Percentiles rank a stretch among this genome's conserved stretches.
Evolutionary conservation across 2,888 invertebrate species (phyloP).

Genomic region (Entomobrya multifasciata): DNA sequence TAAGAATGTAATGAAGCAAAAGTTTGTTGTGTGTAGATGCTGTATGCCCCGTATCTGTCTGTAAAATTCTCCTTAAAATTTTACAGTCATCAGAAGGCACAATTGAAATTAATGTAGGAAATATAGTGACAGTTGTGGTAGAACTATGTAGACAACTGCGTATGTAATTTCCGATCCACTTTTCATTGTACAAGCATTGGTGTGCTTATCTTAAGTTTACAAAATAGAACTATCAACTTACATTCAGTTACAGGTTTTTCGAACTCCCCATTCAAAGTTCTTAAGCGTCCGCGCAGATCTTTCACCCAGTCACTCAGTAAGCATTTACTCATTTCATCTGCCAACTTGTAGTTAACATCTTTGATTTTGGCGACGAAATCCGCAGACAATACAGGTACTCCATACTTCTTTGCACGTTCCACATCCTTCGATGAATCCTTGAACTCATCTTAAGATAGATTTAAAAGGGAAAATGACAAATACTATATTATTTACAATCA

Average conservation of each 20-base stretch:
- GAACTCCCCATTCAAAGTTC: constrained; percentile 67
- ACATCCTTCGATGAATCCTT: constrained; percentile 85
- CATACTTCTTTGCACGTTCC: constrained; percentile 85
- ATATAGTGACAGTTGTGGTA: constrained; percentile 72
- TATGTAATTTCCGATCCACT: constrained; percentile 71
- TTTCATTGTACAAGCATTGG: constrained; percentile 14
- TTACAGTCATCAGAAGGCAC: constrained; percentile 81
- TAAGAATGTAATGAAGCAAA: neutral
- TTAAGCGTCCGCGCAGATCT: constrained; percentile 62
- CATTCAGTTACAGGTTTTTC: constrained; percentile 63
- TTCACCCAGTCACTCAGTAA: constrained; percentile 75
- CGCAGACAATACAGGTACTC: constrained; percentile 91
- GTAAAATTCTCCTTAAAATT: constrained; percentile 77
- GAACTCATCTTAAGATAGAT: constrained; percentile 83
- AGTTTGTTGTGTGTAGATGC: neutral
- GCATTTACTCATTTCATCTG: constrained; percentile 66
- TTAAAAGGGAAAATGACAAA: constrained; percentile 61
- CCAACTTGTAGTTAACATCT: constrained; percentile 74
- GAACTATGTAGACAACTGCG: constrained; percentile 80
- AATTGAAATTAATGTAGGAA: constrained; percentile 70
- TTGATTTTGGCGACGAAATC: constrained; percentile 85
- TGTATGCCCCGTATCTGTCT: constrained; percentile 81
- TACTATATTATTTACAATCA: too few relatives aligned
- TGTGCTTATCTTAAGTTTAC: too few relatives aligned
- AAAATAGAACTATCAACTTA: too few relatives aligned